A percentile compares a stretch with the other conserved stretches of the same genome.
Evolutionary conservation across 2,113 vertebrate species (phyloP).

Genomic region (Oryctolagus cuniculus): mOryCun1.1 NC_091444.1:19263501-19264000

Average conservation of each 20-base stretch:
- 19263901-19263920: not conserved
- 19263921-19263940: conserved; percentile 46
- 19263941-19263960: not conserved
- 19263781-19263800: conserved; percentile 28
- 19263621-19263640: conserved; percentile 2
- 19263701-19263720: not conserved
- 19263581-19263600: not conserved
- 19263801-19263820: not conserved
- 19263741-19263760: conserved; percentile 25
- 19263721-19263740: conserved; percentile 12
- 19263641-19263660: conserved; percentile 13
- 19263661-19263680: not conserved
- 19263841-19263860: not conserved
- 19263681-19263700: not conserved
- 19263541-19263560: not conserved
- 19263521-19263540: no score
- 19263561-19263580: not conserved
- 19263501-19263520: not conserved
- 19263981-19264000: not conserved
- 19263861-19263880: not conserved
- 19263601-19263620: not conserved
- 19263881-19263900: not conserved
- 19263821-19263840: conserved; percentile 41
- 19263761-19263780: conserved; percentile 53
- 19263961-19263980: not conserved